Evolutionary conservation across 1,140 invertebrate genomes (phyloP), one percentile per base, ranked within the genome.

Genomic region (Micrasema minimum): DNA sequence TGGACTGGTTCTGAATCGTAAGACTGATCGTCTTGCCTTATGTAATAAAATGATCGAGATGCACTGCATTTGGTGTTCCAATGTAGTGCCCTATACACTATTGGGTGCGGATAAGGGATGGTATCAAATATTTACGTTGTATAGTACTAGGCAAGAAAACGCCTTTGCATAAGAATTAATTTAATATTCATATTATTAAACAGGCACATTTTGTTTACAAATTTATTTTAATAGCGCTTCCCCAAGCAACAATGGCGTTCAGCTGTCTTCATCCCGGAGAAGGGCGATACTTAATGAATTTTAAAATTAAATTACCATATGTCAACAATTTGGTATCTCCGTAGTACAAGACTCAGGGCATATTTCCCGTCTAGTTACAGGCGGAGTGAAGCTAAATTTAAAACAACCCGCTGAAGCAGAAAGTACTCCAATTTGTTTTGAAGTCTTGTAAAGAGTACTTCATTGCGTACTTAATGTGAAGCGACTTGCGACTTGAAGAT

Each of bases 391-490:
- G 65, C 37, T 53, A 66, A 50, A 50, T 65, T 23, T 66, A 51
- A 51, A 38, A 53, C 38, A 66, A 61, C 41, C 59, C 51, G 37
- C 31, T 37, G 22, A 20, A 72, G 48, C 38, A 55, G 70, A 66
- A 65, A 61, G 64, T 67, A 65, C 71, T 72, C 65, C 46, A 68
- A 72, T 72, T 72, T 72, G 66, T 68, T 72, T 69, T 72, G 51
- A 64, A 72, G 53, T 72, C 70, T 67, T 22, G 38, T 16, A 26
- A 45, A 48, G 59, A 67, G 57, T 62, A 38, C 59, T 69, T 64
- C 59, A 69, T 68, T 65, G 57, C 57, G 55, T 68, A 65, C 71
- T 72, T 53, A 69, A 72, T 55, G 22, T 61, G 61, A 64, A 72
- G 61, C 41, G n/a, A n/a, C n/a, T n/a, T n/a, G n/a, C n/a, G n/a